Conservation (phyloP, 2,888 invertebrate genomes). For the Sarcophaga rosellei region DNA sequence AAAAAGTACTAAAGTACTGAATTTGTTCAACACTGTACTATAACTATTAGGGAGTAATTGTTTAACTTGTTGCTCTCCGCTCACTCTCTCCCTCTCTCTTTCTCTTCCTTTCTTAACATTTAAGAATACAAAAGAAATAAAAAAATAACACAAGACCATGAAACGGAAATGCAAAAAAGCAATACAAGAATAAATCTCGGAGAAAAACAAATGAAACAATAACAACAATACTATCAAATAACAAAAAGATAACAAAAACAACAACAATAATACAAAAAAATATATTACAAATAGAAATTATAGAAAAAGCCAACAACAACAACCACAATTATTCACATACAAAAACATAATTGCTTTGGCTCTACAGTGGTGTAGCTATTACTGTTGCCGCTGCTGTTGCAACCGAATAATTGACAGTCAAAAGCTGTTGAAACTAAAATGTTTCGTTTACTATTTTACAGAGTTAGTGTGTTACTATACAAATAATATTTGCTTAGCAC, state of each 20-base stretch:
- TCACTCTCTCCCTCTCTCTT: background rate
- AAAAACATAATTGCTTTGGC: background rate
- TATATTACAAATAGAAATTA: conserved; percentile 19
- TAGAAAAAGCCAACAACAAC: conserved; percentile 8
- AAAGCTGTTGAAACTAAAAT: background rate
- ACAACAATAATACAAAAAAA: conserved; percentile 34
- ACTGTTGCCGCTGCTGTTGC: background rate
- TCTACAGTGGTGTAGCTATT: background rate
- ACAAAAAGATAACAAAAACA: conserved; percentile 21
- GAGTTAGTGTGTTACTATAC: conserved; percentile 63
- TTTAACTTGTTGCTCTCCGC: background rate
- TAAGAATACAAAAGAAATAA: background rate
- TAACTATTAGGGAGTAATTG: too few species aligned
- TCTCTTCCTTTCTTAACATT: background rate
- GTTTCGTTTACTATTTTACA: background rate
- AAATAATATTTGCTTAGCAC: too few species aligned
- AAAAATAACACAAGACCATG: conserved; percentile 39
- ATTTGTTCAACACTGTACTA: too few species aligned
- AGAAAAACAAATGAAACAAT: conserved; percentile 27
- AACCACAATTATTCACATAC: background rate
- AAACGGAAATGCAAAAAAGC: conserved; percentile 61
- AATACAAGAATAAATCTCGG: conserved; percentile 27
- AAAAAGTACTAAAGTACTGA: too few species aligned
- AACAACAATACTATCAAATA: conserved; percentile 42
- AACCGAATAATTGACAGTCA: conserved; percentile 10